These are phyloP conservation scores for Allolobophora icterica DNA, from an alignment of 2,888 invertebrate genomes.

Conservation along the genomic window DNA sequence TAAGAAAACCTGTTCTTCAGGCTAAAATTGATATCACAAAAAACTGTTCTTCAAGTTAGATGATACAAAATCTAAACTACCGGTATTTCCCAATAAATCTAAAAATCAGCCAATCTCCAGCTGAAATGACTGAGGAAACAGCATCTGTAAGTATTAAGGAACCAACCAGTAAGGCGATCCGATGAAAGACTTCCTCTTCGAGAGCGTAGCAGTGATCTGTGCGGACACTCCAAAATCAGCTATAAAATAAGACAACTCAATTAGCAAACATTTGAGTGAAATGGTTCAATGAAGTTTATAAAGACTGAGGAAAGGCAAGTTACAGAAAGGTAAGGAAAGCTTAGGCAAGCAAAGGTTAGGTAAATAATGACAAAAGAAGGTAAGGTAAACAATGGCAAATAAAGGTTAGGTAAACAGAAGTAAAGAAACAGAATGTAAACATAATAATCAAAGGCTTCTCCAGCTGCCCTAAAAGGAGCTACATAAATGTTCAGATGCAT, in stretches of 20 bases:
- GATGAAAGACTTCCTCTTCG: conserved; percentile 93
- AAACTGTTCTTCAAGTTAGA: no score
- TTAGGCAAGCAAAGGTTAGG: background rate
- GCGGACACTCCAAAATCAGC: conserved; percentile 99
- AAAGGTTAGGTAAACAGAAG: background rate
- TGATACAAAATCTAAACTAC: no score
- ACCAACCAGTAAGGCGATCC: conserved; percentile 93
- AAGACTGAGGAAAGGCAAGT: background rate
- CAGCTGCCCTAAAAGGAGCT: background rate
- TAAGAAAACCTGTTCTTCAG: no score
- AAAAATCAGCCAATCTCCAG: no score
- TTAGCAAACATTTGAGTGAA: background rate
- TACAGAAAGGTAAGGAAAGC: background rate
- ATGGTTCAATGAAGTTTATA: background rate
- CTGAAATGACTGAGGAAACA: no score
- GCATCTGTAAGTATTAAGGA: background rate
- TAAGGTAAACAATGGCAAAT: background rate
- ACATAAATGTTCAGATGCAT: background rate
- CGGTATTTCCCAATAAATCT: no score
- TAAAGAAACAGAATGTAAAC: background rate
- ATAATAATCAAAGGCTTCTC: background rate
- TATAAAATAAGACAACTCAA: conserved; percentile 47
- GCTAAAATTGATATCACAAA: no score
- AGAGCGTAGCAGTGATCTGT: conserved; percentile 97
- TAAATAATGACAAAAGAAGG: background rate